Conservation (phyloP, 2,113 vertebrate species). For the Mormoops blainvillei region DNA sequence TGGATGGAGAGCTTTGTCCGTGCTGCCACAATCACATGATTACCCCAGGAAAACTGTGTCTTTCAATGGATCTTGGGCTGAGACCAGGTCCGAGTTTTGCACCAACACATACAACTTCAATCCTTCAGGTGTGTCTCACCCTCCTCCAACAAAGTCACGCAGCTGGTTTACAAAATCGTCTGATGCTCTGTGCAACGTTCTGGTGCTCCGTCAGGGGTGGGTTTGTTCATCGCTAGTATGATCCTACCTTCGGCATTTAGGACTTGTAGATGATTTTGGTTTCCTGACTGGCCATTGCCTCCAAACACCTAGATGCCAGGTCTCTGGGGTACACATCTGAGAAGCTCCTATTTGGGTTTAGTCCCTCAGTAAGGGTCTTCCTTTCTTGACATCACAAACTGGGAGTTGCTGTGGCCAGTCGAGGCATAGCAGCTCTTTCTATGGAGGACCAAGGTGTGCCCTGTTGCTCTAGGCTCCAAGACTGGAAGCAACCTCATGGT, state of each 20-base stretch:
- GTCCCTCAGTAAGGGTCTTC: slow-evolving; percentile 81
- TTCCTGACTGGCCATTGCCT: slow-evolving; percentile 81
- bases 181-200: slow-evolving; percentile 84
- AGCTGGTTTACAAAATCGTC: slow-evolving; percentile 77
- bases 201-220: slow-evolving; percentile 61
- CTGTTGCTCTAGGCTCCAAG: neutral
- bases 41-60: slow-evolving; percentile 78
- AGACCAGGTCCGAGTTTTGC: slow-evolving; percentile 83
- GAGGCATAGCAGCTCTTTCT: slow-evolving; percentile 78
- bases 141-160: slow-evolving; percentile 84
- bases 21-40: slow-evolving; percentile 75
- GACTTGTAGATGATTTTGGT: slow-evolving; percentile 83
- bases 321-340: slow-evolving; percentile 81
- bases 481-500: neutral
- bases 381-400: slow-evolving; percentile 60
- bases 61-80: slow-evolving; percentile 76
- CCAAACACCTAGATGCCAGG: slow-evolving; percentile 87
- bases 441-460: slow-evolving; percentile 80
- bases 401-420: slow-evolving; percentile 82
- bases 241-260: slow-evolving; percentile 79
- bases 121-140: slow-evolving; percentile 81
- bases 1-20: slow-evolving; percentile 83
- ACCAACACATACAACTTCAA: slow-evolving; percentile 81
- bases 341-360: slow-evolving; percentile 83
- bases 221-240: slow-evolving; percentile 66